Conservation (phyloP, 1,140 invertebrate species). For the Brachionus paranguensis region DNA sequence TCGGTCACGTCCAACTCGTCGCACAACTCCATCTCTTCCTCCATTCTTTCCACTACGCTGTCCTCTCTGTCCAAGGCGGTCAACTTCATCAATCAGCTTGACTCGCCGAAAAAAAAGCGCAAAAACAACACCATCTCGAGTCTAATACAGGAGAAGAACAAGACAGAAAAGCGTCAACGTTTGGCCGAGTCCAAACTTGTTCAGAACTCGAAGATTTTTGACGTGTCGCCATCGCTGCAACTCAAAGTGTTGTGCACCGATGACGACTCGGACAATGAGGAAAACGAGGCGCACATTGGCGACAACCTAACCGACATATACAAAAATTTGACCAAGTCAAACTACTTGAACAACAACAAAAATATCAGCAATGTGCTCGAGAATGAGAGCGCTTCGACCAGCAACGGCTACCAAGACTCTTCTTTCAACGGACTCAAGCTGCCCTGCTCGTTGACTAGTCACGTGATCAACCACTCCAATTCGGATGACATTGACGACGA, state of each 20-base stretch:
- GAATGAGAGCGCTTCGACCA: neutral
- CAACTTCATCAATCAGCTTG: constrained; percentile 15
- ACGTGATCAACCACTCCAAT: neutral
- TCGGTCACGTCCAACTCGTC: neutral
- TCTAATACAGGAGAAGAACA: neutral
- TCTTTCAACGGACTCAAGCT: neutral
- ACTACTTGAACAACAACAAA: constrained; percentile 8
- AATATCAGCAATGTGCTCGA: neutral
- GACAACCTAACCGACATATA: constrained; percentile 25
- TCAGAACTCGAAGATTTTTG: neutral
- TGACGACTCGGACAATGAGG: constrained; percentile 8
- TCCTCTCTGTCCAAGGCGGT: constrained; percentile 13
- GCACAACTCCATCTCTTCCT: neutral
- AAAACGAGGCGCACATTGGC: neutral
- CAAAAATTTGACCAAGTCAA: constrained; percentile 23
- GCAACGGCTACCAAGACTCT: neutral
- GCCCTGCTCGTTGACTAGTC: constrained; percentile 1
- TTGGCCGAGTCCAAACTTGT: neutral
- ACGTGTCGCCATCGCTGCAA: neutral
- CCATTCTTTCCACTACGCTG: constrained; percentile 8
- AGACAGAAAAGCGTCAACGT: neutral
- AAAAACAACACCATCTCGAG: constrained; percentile 6
- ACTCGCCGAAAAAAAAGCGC: constrained; percentile 15
- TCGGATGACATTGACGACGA: neutral
- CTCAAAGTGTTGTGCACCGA: constrained; percentile 3